A percentile compares a stretch with the other conserved stretches of the same genome.
These are phyloP conservation scores for Cydia pomonella DNA, from an alignment of 1,140 invertebrate genomes.

Conservation along the genomic window DNA sequence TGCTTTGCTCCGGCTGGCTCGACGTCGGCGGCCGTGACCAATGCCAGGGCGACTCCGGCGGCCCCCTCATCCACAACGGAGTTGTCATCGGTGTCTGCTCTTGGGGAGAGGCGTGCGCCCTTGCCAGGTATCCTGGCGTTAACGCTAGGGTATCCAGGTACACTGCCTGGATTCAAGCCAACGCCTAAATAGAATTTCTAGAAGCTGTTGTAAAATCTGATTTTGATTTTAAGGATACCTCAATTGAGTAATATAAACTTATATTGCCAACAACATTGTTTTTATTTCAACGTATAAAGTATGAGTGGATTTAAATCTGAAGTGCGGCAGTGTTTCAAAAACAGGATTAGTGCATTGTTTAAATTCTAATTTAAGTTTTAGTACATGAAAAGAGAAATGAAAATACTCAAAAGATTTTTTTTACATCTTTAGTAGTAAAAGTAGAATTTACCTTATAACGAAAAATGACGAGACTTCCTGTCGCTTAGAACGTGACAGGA, in stretches of 20 bases:
- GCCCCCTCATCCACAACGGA: conserved; percentile 76
- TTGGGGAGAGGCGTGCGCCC: conserved; percentile 80
- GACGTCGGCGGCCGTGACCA: conserved; percentile 41
- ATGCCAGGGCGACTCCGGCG: conserved; percentile 46
- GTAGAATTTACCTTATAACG: too few relatives aligned
- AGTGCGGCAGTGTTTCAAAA: too few relatives aligned
- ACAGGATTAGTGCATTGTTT: too few relatives aligned
- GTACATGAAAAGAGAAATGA: too few relatives aligned
- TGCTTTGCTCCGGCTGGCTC: conserved; percentile 43
- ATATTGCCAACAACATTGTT: too few relatives aligned
- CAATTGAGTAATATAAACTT: background rate
- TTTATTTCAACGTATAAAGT: too few relatives aligned
- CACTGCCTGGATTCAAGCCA: conserved; percentile 44
- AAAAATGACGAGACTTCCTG: too few relatives aligned
- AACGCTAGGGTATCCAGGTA: conserved; percentile 70
- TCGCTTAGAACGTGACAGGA: too few relatives aligned
- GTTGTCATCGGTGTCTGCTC: conserved; percentile 79
- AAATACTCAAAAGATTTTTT: too few relatives aligned
- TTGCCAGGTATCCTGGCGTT: conserved; percentile 71
- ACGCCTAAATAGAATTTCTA: conserved; percentile 35
- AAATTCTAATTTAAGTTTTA: too few relatives aligned
- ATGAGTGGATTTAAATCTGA: too few relatives aligned
- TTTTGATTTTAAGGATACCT: background rate
- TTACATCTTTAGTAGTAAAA: too few relatives aligned
- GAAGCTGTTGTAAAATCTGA: conserved; percentile 24